Evolutionary conservation across 2,888 invertebrate species (phyloP), one percentile per base, ranked within the genome.

Genomic region (Heliothis peltigera): DNA sequence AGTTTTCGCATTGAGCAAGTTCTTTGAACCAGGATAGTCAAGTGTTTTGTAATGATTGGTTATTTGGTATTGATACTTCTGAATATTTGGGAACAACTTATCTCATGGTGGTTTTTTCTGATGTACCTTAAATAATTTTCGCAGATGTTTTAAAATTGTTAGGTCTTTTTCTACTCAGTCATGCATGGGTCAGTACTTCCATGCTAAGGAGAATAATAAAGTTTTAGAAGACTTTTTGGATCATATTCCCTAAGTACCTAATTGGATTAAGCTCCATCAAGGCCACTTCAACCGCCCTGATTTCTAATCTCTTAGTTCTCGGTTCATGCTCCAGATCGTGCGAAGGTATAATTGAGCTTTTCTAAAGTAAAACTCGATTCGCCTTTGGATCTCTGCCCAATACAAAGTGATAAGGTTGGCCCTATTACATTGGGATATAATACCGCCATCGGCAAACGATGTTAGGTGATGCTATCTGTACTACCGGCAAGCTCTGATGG

Each of bases 401-500:
- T 21, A 46, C 43, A 54, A 64, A 60, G 49, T 60, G 56, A 70
- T 75, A 70, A 70, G 70, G 56, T 57, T 56, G 8, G 1, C n/a
- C 55, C 21, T 73, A 73, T 70, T 64, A 60, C 65, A 75, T 56
- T 69, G 35, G 19, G 57, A 75, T 64, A 71, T 70, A 60, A 19
- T 39, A 64, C 54, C 43, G 76, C 76, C 76, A 70, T 51, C 76
- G 71, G 72, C 65, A 46, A 70, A 60, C 49, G 75, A 72, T 75
- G 39, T 75, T 51, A 55, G 10, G 54, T 54, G 70, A 72, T 75
- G 46, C 25, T 75, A 71, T 74, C 69, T 68, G 2, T 25, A 68
- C 48, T 74, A 75, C 55, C 48, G 48, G 64, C 57, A 63, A 71
- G 39, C 49, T 10, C 51, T 60, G 59, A 64, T 64, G 32, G 65